Percentiles rank a stretch among this genome's conserved stretches.
Evolutionary conservation across 1,140 invertebrate species (phyloP).

Genomic region (Bombyx mandarina): DNA sequence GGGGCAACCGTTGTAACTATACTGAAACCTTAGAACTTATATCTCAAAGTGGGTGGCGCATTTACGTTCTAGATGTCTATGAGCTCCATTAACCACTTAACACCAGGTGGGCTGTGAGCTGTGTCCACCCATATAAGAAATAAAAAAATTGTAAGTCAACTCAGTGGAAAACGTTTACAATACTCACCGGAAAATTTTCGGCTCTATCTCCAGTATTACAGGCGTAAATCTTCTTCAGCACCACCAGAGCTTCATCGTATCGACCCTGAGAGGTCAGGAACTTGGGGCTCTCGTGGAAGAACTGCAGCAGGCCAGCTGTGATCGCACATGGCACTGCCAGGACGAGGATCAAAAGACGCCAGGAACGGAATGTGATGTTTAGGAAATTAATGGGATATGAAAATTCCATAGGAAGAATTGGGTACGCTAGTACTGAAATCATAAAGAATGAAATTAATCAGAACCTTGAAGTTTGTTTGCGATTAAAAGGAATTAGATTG

Average conservation of each 20-base stretch:
- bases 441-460: background rate
- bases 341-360: conserved; percentile 76
- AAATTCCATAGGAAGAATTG: conserved; percentile 51
- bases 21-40: too few relatives aligned
- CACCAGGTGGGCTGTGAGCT: too few relatives aligned
- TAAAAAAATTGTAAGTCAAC: too few relatives aligned
- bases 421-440: conserved; percentile 51
- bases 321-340: conserved; percentile 75
- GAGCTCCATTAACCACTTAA: too few relatives aligned
- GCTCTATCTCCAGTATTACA: conserved; percentile 67
- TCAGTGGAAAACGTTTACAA: too few relatives aligned
- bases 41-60: too few relatives aligned
- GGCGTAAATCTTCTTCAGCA: conserved; percentile 70
- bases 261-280: conserved; percentile 72
- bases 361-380: conserved; percentile 70
- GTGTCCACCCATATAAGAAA: too few relatives aligned
- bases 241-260: conserved; percentile 64
- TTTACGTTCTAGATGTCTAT: too few relatives aligned
- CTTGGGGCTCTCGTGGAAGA: conserved; percentile 79
- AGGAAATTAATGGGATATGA: conserved; percentile 44
- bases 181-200: conserved; percentile 49
- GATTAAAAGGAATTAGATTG: too few relatives aligned
- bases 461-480: background rate
- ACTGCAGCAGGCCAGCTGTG: conserved; percentile 70
- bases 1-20: too few relatives aligned